A percentile compares a stretch with the other conserved stretches of the same genome.
Evolutionary conservation across 2,888 invertebrate species (phyloP).

Genomic region (Isoperla grammatica): DNA sequence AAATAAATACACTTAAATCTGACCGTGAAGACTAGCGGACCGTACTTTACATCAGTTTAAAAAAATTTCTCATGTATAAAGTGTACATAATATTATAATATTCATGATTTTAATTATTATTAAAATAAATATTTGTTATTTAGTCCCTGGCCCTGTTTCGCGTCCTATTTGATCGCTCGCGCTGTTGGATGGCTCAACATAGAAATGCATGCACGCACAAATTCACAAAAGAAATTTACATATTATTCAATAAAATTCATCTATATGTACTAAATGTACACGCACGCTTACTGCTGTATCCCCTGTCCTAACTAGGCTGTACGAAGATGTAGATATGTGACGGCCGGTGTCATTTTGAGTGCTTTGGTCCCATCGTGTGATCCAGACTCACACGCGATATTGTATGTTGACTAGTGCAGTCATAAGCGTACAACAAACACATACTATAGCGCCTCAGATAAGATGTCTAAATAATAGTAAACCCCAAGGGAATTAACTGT

Average conservation of each 20-base stretch:
- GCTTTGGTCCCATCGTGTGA: no score
- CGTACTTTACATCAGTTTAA: no score
- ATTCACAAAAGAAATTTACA: neutral
- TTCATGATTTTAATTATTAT: slow-evolving; percentile 11
- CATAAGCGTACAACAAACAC: no score
- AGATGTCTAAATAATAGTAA: no score
- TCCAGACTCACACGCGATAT: no score
- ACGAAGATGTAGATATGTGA: neutral
- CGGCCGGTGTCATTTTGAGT: no score
- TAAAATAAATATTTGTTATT: slow-evolving; percentile 1
- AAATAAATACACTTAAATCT: no score
- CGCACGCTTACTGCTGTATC: slow-evolving; percentile 9
- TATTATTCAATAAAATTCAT: slow-evolving; percentile 5
- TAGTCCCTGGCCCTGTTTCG: neutral
- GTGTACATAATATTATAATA: slow-evolving; percentile 9
- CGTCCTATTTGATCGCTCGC: slow-evolving; percentile 7
- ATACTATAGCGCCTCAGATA: no score
- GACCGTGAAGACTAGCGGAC: no score
- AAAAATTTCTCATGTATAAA: slow-evolving; percentile 1
- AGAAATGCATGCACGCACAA: slow-evolving; percentile 9
- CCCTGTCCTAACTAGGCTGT: slow-evolving; percentile 6
- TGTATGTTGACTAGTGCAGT: no score
- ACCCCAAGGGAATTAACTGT: neutral
- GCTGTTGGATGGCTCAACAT: neutral
- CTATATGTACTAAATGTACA: no score